A percentile compares a stretch with the other conserved stretches of the same genome.
phyloP scores from a whole-genome alignment of 2,797 vertebrate species.

The Adrianichthys oophorus region DNA sequence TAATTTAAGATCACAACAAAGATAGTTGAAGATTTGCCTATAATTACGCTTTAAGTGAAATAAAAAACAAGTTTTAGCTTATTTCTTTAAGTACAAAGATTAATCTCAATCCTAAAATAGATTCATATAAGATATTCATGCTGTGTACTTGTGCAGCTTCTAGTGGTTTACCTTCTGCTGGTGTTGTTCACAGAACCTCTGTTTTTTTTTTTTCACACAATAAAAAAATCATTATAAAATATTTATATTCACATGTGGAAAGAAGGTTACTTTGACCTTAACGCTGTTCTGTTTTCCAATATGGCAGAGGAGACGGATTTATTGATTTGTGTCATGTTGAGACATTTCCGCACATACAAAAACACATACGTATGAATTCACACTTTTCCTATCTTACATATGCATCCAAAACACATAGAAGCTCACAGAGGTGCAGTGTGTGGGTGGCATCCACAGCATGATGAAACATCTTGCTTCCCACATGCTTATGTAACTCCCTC shows the following conservation, averaged over 20 bases:
- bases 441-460: slow-evolving; percentile 65
- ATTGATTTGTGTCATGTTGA: slow-evolving; percentile 1
- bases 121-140: neutral
- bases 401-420: slow-evolving; percentile 42
- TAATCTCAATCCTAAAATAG: neutral
- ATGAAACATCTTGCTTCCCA: slow-evolving; percentile 78
- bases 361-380: slow-evolving; percentile 39
- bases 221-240: too few species aligned
- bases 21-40: neutral
- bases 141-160: slow-evolving; percentile 37
- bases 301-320: slow-evolving; percentile 6
- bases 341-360: slow-evolving; percentile 19
- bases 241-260: neutral
- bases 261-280: neutral
- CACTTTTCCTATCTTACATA: slow-evolving; percentile 54
- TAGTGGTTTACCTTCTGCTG: slow-evolving; percentile 38
- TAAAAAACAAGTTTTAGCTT: too few species aligned
- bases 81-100: neutral
- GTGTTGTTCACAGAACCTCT: slow-evolving; percentile 5
- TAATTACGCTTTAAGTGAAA: neutral
- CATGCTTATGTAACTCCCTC: slow-evolving; percentile 78
- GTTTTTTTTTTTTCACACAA: neutral
- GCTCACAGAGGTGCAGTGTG: slow-evolving; percentile 45
- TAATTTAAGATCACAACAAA: too few species aligned
- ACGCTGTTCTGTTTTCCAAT: neutral